phyloP scores from a whole-genome alignment of 2,888 invertebrate genomes.

The Spialia ferax region DNA sequence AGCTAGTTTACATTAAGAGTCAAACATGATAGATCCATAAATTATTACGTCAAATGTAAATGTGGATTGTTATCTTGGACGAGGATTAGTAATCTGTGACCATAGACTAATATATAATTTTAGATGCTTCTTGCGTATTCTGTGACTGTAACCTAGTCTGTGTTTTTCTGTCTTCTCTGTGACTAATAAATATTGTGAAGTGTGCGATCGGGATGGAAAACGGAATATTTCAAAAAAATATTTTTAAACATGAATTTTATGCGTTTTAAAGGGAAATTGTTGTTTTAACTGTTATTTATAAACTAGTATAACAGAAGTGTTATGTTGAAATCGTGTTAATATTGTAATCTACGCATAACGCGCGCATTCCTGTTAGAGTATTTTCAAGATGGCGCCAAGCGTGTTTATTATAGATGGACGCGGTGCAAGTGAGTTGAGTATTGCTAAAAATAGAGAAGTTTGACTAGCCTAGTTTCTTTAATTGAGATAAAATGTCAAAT shows the following conservation, averaged over 20 bases:
- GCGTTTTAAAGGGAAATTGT: neutral
- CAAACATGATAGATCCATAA: too few relatives aligned
- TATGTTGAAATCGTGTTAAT: neutral
- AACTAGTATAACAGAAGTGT: neutral
- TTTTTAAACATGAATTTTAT: neutral
- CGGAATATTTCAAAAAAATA: neutral
- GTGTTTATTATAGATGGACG: conserved; percentile 77
- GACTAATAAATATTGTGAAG: neutral
- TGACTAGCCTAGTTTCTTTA: conserved; percentile 65
- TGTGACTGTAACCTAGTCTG: too few relatives aligned
- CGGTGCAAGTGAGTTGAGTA: conserved; percentile 70
- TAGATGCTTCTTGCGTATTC: too few relatives aligned
- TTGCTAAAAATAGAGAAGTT: conserved; percentile 79
- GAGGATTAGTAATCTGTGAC: too few relatives aligned
- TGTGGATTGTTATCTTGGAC: too few relatives aligned
- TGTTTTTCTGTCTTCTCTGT: too few relatives aligned
- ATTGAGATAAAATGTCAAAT: conserved; percentile 81
- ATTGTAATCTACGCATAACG: conserved; percentile 15
- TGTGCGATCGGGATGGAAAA: neutral
- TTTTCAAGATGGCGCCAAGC: conserved; percentile 81
- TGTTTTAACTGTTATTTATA: neutral
- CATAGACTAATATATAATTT: too few relatives aligned
- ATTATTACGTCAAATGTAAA: too few relatives aligned
- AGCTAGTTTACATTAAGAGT: too few relatives aligned
- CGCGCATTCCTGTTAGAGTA: conserved; percentile 47